phyloP scores from a whole-genome alignment of 2,888 invertebrate genomes.

The Capitulum mitella region DNA sequence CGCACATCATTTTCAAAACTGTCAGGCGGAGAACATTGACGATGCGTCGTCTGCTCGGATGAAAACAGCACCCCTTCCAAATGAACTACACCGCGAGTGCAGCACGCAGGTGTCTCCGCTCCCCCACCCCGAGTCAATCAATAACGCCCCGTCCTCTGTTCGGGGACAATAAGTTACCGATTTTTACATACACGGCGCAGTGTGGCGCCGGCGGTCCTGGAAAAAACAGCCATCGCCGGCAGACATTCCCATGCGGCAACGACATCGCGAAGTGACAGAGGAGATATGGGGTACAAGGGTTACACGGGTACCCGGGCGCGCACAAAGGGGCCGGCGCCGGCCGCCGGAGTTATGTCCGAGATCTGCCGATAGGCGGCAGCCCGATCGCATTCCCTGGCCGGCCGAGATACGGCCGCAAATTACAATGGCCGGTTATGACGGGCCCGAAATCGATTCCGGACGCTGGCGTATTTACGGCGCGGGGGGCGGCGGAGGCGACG shows the following conservation, averaged over 20 bases:
- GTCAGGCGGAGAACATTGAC: background rate
- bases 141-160: background rate
- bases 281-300: slow-evolving; percentile 12
- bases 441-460: background rate
- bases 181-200: slow-evolving; percentile 19
- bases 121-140: slow-evolving; percentile 8
- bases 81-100: background rate
- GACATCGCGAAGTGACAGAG: background rate
- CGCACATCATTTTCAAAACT: background rate
- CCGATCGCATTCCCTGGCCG: slow-evolving; percentile 16
- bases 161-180: slow-evolving; percentile 16
- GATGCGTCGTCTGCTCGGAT: background rate
- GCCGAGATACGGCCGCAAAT: slow-evolving; percentile 3
- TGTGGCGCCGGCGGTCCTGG: background rate
- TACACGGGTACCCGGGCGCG: slow-evolving; percentile 3
- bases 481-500: background rate
- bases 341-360: background rate
- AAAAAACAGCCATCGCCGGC: background rate
- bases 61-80: slow-evolving; percentile 6
- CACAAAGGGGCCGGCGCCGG: slow-evolving; percentile 7
- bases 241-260: background rate
- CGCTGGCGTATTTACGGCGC: background rate
- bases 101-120: background rate
- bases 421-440: slow-evolving; percentile 10
- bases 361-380: background rate